Percentiles rank a stretch among this genome's conserved stretches.
Conservation (phyloP, 2,113 vertebrate species). For the Manacus vitellinus region DNA sequence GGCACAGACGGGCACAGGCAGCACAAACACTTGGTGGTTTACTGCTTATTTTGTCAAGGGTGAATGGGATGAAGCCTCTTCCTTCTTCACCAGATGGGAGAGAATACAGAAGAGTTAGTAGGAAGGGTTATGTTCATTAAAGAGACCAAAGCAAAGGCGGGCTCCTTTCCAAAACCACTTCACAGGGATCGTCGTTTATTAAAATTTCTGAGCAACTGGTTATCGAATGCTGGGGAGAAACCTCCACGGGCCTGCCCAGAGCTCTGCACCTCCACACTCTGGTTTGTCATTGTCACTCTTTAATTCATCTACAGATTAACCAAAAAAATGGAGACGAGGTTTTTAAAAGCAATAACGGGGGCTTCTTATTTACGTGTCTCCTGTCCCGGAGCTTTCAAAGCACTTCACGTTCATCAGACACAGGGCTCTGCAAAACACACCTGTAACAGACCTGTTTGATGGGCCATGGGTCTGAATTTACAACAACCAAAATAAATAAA, state of each 20-base stretch:
- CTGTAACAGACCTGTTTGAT: accelerated
- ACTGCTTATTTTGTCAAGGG: background rate
- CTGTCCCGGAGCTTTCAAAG: background rate
- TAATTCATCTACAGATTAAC: background rate
- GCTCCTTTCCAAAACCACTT: conserved; percentile 55
- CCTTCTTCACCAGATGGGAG: background rate
- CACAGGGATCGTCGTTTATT: background rate
- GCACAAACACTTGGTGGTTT: background rate
- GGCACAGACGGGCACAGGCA: background rate
- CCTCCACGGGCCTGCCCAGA: background rate
- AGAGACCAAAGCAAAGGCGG: background rate
- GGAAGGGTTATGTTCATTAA: background rate
- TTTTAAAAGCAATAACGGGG: background rate
- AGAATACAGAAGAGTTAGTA: background rate
- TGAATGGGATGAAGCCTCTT: background rate
- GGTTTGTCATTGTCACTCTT: background rate
- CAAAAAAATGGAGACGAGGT: background rate
- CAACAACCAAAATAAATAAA: accelerated
- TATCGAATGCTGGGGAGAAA: background rate
- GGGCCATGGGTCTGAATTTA: background rate
- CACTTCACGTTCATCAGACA: too few species aligned
- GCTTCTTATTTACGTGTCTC: background rate
- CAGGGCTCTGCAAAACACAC: background rate
- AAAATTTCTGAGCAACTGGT: background rate
- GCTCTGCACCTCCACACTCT: background rate